phyloP scores from a whole-genome alignment of 2,113 vertebrate genomes.

The Glaucidium brasilianum region DNA sequence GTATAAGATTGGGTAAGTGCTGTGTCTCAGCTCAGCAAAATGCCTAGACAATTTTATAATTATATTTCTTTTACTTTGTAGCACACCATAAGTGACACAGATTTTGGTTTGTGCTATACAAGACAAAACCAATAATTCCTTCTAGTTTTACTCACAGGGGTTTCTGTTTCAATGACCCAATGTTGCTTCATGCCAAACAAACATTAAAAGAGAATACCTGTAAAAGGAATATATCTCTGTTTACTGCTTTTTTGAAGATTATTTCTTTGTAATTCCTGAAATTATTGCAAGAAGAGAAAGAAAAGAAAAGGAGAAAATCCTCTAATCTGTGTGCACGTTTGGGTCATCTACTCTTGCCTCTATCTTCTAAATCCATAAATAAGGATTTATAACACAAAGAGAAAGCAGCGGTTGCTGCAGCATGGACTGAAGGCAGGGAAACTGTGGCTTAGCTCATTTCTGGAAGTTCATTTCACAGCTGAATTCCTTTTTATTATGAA shows the following conservation, averaged over 20 bases:
- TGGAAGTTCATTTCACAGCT: conserved; percentile 62
- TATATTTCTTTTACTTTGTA: neutral
- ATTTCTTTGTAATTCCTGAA: neutral
- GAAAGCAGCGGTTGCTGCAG: neutral
- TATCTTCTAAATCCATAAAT: neutral
- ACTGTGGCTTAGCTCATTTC: neutral
- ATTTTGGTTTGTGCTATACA: neutral
- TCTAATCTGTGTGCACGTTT: neutral
- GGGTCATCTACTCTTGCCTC: neutral
- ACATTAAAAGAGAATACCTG: neutral
- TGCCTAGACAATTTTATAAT: neutral
- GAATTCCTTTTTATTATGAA: conserved; percentile 50
- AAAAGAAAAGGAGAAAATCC: neutral
- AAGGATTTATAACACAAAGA: conserved; percentile 1
- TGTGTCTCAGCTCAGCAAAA: neutral
- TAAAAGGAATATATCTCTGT: neutral
- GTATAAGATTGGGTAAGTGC: neutral
- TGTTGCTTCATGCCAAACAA: neutral
- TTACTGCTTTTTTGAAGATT: neutral
- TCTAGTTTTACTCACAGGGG: neutral
- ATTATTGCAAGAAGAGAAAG: neutral
- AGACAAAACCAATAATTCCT: neutral
- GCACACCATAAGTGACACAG: neutral
- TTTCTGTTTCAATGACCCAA: neutral
- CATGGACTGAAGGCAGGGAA: neutral